A percentile compares a stretch with the other conserved stretches of the same genome.
phyloP scores from a whole-genome alignment of 2,797 vertebrate species.

The Petrocephalus sullivani region DNA sequence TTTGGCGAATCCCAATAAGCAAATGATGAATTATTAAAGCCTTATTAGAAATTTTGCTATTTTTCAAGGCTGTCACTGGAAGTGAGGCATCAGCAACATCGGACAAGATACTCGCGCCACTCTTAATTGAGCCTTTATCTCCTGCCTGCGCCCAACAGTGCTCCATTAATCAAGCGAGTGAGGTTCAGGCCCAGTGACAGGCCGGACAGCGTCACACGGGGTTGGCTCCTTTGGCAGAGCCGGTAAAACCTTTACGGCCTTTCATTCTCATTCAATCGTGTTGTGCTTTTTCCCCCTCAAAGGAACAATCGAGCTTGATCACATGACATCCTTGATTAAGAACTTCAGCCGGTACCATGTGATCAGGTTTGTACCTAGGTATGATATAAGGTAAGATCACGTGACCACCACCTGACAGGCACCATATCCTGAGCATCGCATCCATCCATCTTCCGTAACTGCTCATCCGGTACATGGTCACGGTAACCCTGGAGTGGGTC shows the following conservation, averaged over 20 bases:
- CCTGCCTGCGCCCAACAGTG: slow-evolving; percentile 96
- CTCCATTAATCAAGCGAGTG: slow-evolving; percentile 97
- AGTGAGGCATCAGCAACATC: slow-evolving; percentile 94
- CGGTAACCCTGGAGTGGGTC: not conserved
- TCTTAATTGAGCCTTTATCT: slow-evolving; percentile 99
- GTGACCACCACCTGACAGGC: not conserved
- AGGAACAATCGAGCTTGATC: not conserved
- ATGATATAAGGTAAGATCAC: not conserved
- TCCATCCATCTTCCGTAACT: not conserved
- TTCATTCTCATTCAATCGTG: slow-evolving; percentile 63
- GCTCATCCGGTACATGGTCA: not conserved
- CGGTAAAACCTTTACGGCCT: slow-evolving; percentile 75
- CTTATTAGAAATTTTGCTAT: slow-evolving; percentile 98
- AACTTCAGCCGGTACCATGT: not conserved
- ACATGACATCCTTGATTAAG: not conserved
- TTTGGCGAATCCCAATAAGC: slow-evolving; percentile 82
- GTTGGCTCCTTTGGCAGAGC: slow-evolving; percentile 86
- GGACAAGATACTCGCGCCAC: slow-evolving; percentile 92
- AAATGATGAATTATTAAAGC: slow-evolving; percentile 93
- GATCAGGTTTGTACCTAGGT: not conserved
- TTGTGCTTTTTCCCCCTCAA: not conserved
- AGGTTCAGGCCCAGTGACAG: slow-evolving; percentile 88
- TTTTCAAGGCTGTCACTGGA: slow-evolving; percentile 94
- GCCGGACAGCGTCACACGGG: slow-evolving; percentile 80
- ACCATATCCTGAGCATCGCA: not conserved